phyloP scores from a whole-genome alignment of 1,140 invertebrate genomes.

The Tribolium madens region DNA sequence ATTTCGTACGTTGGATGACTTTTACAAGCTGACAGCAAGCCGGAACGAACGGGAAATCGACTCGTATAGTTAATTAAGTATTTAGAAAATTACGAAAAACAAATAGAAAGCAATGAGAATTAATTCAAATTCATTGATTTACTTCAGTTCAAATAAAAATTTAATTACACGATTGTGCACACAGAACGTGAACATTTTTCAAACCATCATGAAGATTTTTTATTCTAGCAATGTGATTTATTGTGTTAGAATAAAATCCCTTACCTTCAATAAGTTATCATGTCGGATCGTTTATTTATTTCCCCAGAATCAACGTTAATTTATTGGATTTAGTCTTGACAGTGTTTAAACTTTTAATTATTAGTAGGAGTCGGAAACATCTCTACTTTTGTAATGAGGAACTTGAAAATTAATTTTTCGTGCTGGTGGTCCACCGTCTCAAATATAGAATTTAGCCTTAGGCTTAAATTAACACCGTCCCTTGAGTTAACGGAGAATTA shows the following conservation, averaged over 20 bases:
- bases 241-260: neutral
- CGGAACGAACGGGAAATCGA: neutral
- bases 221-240: too few relatives aligned
- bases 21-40: neutral
- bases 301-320: neutral
- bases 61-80: constrained; percentile 18
- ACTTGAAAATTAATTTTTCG: constrained; percentile 31
- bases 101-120: constrained; percentile 20
- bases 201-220: too few relatives aligned
- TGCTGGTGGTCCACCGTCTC: constrained; percentile 10
- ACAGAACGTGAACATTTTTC: too few relatives aligned
- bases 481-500: neutral
- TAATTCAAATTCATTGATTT: constrained; percentile 4
- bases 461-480: constrained; percentile 20
- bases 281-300: neutral
- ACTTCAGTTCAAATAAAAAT: constrained; percentile 1
- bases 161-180: neutral
- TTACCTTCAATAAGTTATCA: neutral
- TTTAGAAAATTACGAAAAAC: constrained; percentile 20
- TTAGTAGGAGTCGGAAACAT: constrained; percentile 3
- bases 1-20: neutral
- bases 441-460: constrained; percentile 3
- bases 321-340: constrained; percentile 8
- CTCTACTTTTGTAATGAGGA: constrained; percentile 1
- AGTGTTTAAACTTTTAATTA: constrained; percentile 16